These are phyloP conservation scores for Hydrotaea cyrtoneurina DNA, from an alignment of 2,888 invertebrate species.

Conservation along the genomic window DNA sequence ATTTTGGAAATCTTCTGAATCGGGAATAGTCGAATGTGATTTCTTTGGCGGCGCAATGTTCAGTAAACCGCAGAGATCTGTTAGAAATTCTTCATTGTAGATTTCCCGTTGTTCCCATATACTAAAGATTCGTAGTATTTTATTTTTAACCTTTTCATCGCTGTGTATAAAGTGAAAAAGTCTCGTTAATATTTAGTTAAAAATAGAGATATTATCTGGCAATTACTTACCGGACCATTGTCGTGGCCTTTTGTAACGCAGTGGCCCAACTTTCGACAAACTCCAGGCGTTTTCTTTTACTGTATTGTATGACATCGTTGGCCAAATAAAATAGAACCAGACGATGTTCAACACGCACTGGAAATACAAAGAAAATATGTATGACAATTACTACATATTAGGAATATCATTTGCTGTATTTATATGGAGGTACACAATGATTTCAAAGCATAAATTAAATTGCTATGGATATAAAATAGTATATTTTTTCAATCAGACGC, in stretches of 20 bases:
- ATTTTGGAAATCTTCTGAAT: slow-evolving; percentile 82
- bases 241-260: slow-evolving; percentile 94
- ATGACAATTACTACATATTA: background rate
- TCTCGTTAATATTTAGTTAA: background rate
- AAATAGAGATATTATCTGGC: background rate
- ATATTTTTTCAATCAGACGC: too few relatives aligned
- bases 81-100: slow-evolving; percentile 93
- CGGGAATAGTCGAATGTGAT: slow-evolving; percentile 71
- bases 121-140: slow-evolving; percentile 93
- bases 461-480: too few relatives aligned
- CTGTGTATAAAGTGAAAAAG: slow-evolving; percentile 81
- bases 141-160: slow-evolving; percentile 93
- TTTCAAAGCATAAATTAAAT: too few relatives aligned
- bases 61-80: slow-evolving; percentile 91
- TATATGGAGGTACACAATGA: background rate
- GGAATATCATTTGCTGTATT: too few relatives aligned
- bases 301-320: slow-evolving; percentile 98
- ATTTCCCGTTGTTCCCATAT: slow-evolving; percentile 97
- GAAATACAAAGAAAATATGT: slow-evolving; percentile 74
- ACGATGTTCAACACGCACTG: slow-evolving; percentile 91
- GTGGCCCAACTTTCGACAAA: slow-evolving; percentile 97
- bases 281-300: slow-evolving; percentile 94
- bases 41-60: slow-evolving; percentile 86
- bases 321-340: slow-evolving; percentile 95
- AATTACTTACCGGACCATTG: slow-evolving; percentile 87